Evolutionary conservation across 2,113 vertebrate species (phyloP), one percentile per base, ranked within the genome.

Genomic region (Octodon degus): DNA sequence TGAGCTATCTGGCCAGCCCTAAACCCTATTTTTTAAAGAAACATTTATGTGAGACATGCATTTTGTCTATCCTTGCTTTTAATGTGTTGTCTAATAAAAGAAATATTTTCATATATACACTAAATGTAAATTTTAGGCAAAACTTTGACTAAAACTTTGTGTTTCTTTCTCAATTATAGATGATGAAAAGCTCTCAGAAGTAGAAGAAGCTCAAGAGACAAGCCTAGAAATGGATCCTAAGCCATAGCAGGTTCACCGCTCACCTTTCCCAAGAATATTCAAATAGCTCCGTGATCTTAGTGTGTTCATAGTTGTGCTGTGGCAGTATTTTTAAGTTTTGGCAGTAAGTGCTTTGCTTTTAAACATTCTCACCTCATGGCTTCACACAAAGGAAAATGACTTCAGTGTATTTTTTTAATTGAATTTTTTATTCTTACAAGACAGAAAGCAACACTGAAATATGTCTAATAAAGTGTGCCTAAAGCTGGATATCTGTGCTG

Each of bases 171-270:
- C 85, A 89, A 93, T 95, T 97, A 70, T 95, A 99, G 99, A 99
- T 98, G 99, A 99, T 81, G 99, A 99, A 97, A 99, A 99, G 85
- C 99, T 99, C 97, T 98, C 99, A 34, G 99, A 99, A 93, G 99
- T 98, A 72, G 99, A 99, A 32, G 99, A 99, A 97, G 98, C 97
- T 97, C 99, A 99, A 96, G 99, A 98, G 97, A 98, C 98, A 94
- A 98, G 98, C 27, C 98, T 99, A 97, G 99, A 99, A 95, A 97
- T 98, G 27, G 98, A 99, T 32, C 97, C 99, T 94, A 99, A 98
- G 98, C 97, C 96, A 3, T 98, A 94, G 72, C 62, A n/a, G 58
- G 72, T 25, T 3, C 11, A 27, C 22, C 1, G 0, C 85, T 70
- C 37, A 1, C 5, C 80, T 3, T 47, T 58, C 13, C 40, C 62